Evolutionary conservation across 1,140 invertebrate genomes (phyloP), one percentile per base, ranked within the genome.

Genomic region (Zaprionus tsacasi): DNA sequence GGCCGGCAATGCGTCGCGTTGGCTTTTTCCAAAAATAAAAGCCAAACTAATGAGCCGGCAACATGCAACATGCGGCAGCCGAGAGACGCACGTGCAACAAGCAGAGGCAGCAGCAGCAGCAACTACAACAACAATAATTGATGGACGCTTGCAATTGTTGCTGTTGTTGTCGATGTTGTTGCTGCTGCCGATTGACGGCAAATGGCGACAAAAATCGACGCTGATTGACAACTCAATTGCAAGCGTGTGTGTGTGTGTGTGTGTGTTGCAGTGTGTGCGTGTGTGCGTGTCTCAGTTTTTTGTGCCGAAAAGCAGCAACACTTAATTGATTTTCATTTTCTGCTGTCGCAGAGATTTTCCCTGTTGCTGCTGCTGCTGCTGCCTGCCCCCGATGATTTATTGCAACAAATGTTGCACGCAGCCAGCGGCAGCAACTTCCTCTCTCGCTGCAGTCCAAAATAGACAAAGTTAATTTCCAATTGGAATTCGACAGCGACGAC

Each of bases 21-120:
- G 85, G 85, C 81, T 88, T 88, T 43, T 89, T 88, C 85, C 85
- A 88, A 88, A 88, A 88, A 89, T 88, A 88, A 88, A 88, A 88
- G 85, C 85, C 78, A 89, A 88, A 89, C 85, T 88, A 88, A 88
- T 88, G 85, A 88, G 85, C 85, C 85, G 78, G 85, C 85, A 88
- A 88, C 85, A 88, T 88, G 85, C 85, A 89, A 88, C 27, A 30
- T 81, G 83, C 76, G 76, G 70, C 71, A 80, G 74, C 66, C 33
- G 33, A 79, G 33, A 3, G 45, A 88, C 85, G 85, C 85, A 88
- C 85, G 85, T 88, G 85, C 85, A 88, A 50, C 79, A 81, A 80
- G 69, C 58, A 5, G 45, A 21, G 5, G 38, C 43, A 5, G 45
- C 45, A 45, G 64, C 38, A 65, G 30, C 61, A 60, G 60, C 68